Evolutionary conservation across 1,140 invertebrate species (phyloP), one percentile per base, ranked within the genome.

Genomic region (Scaptomyza pallida): DNA sequence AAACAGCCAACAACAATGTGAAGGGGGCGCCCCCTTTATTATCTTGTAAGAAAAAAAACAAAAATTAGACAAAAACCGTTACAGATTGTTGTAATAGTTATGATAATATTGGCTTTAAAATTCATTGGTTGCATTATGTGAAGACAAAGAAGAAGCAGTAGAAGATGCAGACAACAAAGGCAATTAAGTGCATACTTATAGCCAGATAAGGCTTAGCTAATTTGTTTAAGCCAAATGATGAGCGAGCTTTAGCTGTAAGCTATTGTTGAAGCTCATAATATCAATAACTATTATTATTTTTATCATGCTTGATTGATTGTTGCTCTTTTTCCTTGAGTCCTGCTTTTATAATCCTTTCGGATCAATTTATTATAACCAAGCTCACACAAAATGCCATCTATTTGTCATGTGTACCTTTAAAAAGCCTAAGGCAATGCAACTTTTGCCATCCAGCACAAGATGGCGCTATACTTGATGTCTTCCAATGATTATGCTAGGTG

Each of bases 31-130:
- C 35, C 52, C 44, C 17, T n/a, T 12, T 37, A 26, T 52, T 8
- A 12, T n/a, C n/a, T n/a, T n/a, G n/a, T n/a, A n/a, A n/a, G n/a
- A n/a, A n/a, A n/a, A n/a, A n/a, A n/a, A n/a, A n/a, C n/a, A n/a
- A n/a, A n/a, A n/a, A n/a, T n/a, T n/a, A n/a, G n/a, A n/a, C 45
- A 17, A n/a, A 51, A 64, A 64, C 68, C 61, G 68, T 71, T 71
- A 71, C 60, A 70, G 19, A 21, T 64, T 55, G n/a, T 21, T 52
- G 15, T 45, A 54, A 54, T 33, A 9, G 26, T 26, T 48, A 57
- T 56, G 33, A 50, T 67, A 59, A 50, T 59, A 50, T 57, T 65
- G 45, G 35, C 45, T 50, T 48, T 10, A 60, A 21, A 48, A 37
- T 15, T 48, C 57, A 19, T 21, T 48, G 19, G 30, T 23, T 30